Evolutionary conservation across 1,140 invertebrate species (phyloP).

Genomic region (Polyergus mexicanus): DNA sequence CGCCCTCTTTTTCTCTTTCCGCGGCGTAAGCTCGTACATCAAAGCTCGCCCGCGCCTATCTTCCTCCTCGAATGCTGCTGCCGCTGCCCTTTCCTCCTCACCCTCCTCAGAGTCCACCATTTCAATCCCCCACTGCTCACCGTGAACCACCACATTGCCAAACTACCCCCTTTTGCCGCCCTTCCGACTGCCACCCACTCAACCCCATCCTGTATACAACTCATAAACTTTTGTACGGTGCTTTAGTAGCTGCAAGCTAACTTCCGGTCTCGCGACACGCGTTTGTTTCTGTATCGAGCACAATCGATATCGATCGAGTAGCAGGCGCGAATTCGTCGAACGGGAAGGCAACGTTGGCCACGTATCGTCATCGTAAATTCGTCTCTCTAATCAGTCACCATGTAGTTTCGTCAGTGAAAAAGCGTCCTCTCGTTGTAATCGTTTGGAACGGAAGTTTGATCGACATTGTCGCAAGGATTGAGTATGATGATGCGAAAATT

Average conservation of each 20-base stretch:
- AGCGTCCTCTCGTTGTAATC: slow-evolving; percentile 28
- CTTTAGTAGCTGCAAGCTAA: slow-evolving; percentile 82
- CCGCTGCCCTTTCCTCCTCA: slow-evolving; percentile 47
- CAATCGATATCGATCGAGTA: slow-evolving; percentile 63
- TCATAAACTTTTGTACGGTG: slow-evolving; percentile 83
- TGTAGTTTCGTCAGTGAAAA: slow-evolving; percentile 47
- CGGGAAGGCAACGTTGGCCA: slow-evolving; percentile 30
- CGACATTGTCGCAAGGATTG: not conserved
- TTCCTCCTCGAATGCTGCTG: slow-evolving; percentile 79
- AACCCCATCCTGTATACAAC: slow-evolving; percentile 79
- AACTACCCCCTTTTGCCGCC: slow-evolving; percentile 72
- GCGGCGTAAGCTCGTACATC: slow-evolving; percentile 83
- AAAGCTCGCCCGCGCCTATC: slow-evolving; percentile 84
- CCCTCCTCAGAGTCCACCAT: slow-evolving; percentile 60
- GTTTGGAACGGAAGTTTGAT: slow-evolving; percentile 19
- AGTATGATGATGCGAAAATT: not conserved
- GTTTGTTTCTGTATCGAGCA: slow-evolving; percentile 68
- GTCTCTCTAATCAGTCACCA: slow-evolving; percentile 47
- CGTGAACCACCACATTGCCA: slow-evolving; percentile 69
- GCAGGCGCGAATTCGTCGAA: slow-evolving; percentile 41
- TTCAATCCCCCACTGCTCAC: slow-evolving; percentile 65
- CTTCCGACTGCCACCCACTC: slow-evolving; percentile 74
- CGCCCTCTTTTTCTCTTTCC: slow-evolving; percentile 77
- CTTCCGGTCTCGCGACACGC: slow-evolving; percentile 79
- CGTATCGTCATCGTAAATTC: slow-evolving; percentile 58